A percentile compares a stretch with the other conserved stretches of the same genome.
phyloP scores from a whole-genome alignment of 2,888 invertebrate genomes.

The Nomada ferruginata region DNA sequence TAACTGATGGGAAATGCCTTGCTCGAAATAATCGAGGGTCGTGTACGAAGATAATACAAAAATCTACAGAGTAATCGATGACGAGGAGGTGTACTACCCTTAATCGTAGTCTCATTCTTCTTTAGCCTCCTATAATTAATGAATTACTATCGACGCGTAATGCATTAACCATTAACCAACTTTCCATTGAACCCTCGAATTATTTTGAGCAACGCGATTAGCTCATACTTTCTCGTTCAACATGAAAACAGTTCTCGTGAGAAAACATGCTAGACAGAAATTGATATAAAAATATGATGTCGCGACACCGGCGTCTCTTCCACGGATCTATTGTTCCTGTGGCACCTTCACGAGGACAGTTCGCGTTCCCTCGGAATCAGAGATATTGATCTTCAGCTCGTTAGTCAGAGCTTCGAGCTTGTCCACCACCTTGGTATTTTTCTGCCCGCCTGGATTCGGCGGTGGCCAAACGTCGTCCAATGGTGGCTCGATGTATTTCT shows the following conservation, averaged over 20 bases:
- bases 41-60: too few relatives aligned
- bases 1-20: too few relatives aligned
- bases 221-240: background rate
- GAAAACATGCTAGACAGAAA: background rate
- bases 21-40: too few relatives aligned
- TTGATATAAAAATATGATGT: background rate
- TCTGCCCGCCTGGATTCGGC: slow-evolving; percentile 79
- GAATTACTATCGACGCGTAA: background rate
- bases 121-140: background rate
- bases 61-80: background rate
- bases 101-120: background rate
- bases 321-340: slow-evolving; percentile 73
- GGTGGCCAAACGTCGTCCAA: slow-evolving; percentile 88
- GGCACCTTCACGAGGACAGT: slow-evolving; percentile 81
- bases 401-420: slow-evolving; percentile 78
- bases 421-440: slow-evolving; percentile 68
- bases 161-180: background rate
- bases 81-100: too few relatives aligned
- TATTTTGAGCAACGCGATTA: background rate
- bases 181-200: background rate
- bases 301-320: background rate
- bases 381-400: slow-evolving; percentile 82
- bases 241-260: background rate
- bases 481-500: slow-evolving; percentile 86
- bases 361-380: slow-evolving; percentile 80